phyloP scores from a whole-genome alignment of 2,113 vertebrate genomes.

The Panurus biarmicus region DNA sequence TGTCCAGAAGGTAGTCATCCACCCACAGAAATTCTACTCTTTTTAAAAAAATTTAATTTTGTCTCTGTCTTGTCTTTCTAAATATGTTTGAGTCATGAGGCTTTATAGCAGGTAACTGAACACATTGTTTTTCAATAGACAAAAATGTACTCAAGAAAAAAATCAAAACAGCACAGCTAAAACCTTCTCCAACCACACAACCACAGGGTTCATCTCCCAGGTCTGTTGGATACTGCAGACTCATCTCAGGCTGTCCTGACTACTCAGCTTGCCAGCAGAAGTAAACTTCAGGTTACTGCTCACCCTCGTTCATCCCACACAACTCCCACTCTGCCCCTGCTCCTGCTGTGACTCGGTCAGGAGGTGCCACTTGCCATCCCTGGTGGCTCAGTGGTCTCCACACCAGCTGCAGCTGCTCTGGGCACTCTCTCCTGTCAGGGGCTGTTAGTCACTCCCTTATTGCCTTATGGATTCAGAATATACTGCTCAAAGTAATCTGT shows the following conservation, averaged over 20 bases:
- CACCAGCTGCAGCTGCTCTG: neutral
- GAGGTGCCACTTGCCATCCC: neutral
- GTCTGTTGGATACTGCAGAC: neutral
- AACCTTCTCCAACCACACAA: neutral
- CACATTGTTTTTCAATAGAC: neutral
- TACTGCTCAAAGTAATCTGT: neutral
- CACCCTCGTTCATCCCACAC: neutral
- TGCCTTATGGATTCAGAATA: neutral
- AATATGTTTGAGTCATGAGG: neutral
- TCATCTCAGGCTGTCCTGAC: neutral
- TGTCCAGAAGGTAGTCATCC: neutral
- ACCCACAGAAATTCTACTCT: neutral
- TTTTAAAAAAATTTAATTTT: too few species aligned
- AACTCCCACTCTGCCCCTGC: neutral
- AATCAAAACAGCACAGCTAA: neutral
- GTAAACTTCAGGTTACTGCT: neutral
- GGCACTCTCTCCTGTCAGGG: neutral
- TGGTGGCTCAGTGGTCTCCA: neutral
- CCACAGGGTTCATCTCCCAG: neutral
- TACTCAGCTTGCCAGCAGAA: neutral
- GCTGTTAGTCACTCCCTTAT: neutral
- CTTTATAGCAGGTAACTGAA: neutral
- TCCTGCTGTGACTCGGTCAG: neutral
- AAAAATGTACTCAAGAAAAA: neutral
- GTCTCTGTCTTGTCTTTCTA: neutral